Evolutionary conservation across 2,797 vertebrate genomes (phyloP).

Genomic region (Pogonophryne albipinna): DNA sequence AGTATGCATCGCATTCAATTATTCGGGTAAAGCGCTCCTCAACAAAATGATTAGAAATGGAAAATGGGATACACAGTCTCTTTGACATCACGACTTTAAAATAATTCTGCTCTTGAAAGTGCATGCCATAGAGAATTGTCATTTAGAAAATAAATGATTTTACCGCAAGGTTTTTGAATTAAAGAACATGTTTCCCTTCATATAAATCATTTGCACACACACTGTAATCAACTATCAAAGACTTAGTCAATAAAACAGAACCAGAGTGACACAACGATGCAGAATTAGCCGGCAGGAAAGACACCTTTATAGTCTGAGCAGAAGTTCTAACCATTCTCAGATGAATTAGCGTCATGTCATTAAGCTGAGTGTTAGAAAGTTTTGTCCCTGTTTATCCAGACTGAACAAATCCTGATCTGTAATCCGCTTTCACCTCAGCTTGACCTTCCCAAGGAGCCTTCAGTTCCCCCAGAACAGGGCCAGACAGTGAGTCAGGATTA

Average conservation of each 20-base stretch:
- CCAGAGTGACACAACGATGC: neutral
- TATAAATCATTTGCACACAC: neutral
- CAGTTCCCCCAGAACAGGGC: neutral
- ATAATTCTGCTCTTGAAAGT: neutral
- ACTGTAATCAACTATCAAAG: neutral
- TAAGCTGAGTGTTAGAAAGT: neutral
- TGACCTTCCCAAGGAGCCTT: slow-evolving; percentile 5
- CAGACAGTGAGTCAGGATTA: slow-evolving; percentile 2
- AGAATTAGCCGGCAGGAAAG: neutral
- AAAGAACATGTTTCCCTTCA: neutral
- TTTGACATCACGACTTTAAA: slow-evolving; percentile 4
- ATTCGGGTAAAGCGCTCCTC: slow-evolving; percentile 28
- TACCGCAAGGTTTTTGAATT: neutral
- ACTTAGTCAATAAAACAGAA: neutral
- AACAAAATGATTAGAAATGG: slow-evolving; percentile 39
- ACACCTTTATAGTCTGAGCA: neutral
- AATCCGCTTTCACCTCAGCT: neutral
- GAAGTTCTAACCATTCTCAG: neutral
- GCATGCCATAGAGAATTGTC: neutral
- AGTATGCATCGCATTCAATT: slow-evolving; percentile 31
- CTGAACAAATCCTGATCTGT: slow-evolving; percentile 5
- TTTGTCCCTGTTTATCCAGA: slow-evolving; percentile 3
- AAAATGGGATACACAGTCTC: slow-evolving; percentile 4
- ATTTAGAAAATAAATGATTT: neutral
- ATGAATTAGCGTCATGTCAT: neutral